Base-by-base conservation (phyloP, 2,888 invertebrate genomes). In the Hydroisotoma schaefferi region DNA sequence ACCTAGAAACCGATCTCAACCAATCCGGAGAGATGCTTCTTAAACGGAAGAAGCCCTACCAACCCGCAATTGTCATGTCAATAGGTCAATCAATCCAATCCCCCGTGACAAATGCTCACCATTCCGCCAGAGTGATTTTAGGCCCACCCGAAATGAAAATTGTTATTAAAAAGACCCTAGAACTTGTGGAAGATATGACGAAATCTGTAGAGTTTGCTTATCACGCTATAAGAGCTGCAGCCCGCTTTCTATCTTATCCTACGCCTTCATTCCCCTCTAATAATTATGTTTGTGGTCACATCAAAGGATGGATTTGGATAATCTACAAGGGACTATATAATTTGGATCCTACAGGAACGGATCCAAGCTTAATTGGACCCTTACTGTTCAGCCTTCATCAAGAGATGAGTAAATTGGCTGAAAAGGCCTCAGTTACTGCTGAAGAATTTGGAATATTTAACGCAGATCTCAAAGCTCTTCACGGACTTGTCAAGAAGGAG, bases 231-330 rank as follows among this genome's bases (percentile, higher is more conserved):
- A 26, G 62, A 44, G 65, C 65, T 2, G 53, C 43, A 33, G 59
- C 59, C 0, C 48, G 59, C 20, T 65, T 65, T 43, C 22, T 65
- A 22, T 55, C 65, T 2, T 65, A 61, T 37, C 65, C 65, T 2
- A 65, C 65, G 20, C 65, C 65, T 1, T 65, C 65, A 2, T 26
- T 65, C 15, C 65, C 65, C 15, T 62, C 62, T 2, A 59, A 65
- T 25, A 65, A 65, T 27, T 62, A 62, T 33, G 22, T 62, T 3
- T 62, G 62, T 57, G 65, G 65, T 22, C 65, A 65, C 33, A 47
- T 59, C 0, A 53, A 57, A 22, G 65, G 65, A 4, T 65, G 65
- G 65, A 25, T 62, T 10, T 65, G 65, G 65, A 48, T 65, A 4
- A 65, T 65, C 44, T 53, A 65, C 56, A 65, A 65, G 52, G 59